phyloP scores from a whole-genome alignment of 1,140 invertebrate species.

The Platyura marginata region DNA sequence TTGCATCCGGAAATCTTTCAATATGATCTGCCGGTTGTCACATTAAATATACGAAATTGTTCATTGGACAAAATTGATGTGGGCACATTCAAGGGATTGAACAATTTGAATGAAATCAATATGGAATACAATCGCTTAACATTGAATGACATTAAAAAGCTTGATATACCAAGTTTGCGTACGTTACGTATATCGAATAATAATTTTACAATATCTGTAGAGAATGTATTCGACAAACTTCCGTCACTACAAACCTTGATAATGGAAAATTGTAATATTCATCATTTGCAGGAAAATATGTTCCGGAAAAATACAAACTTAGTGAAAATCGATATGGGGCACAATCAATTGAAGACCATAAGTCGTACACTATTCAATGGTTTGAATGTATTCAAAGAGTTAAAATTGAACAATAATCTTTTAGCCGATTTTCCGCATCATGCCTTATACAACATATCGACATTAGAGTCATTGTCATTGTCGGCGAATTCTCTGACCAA shows the following conservation, averaged over 20 bases:
- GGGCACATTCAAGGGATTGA: slow-evolving; percentile 41
- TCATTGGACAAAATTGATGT: slow-evolving; percentile 34
- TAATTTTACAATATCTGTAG: slow-evolving; percentile 51
- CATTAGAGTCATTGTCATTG: slow-evolving; percentile 51
- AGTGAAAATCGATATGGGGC: slow-evolving; percentile 45
- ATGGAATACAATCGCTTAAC: slow-evolving; percentile 52
- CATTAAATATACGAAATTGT: slow-evolving; percentile 30
- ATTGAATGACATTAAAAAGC: slow-evolving; percentile 37
- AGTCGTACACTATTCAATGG: slow-evolving; percentile 46
- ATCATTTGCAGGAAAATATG: slow-evolving; percentile 39
- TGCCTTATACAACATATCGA: slow-evolving; percentile 49
- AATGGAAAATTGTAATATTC: slow-evolving; percentile 47
- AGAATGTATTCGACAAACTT: slow-evolving; percentile 48
- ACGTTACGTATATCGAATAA: slow-evolving; percentile 53
- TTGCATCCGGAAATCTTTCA: slow-evolving; percentile 42
- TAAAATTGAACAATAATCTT: slow-evolving; percentile 51
- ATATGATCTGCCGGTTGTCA: slow-evolving; percentile 36
- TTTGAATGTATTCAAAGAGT: slow-evolving; percentile 50
- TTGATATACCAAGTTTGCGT: slow-evolving; percentile 52
- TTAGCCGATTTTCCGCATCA: slow-evolving; percentile 58
- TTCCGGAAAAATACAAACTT: slow-evolving; percentile 60
- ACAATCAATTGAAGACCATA: slow-evolving; percentile 43
- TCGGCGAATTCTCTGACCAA: slow-evolving; percentile 48
- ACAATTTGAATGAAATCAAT: slow-evolving; percentile 47
- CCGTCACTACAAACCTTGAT: slow-evolving; percentile 51